Conservation (phyloP, 2,797 vertebrate species). For the Scomberomorus guttatus region DNA sequence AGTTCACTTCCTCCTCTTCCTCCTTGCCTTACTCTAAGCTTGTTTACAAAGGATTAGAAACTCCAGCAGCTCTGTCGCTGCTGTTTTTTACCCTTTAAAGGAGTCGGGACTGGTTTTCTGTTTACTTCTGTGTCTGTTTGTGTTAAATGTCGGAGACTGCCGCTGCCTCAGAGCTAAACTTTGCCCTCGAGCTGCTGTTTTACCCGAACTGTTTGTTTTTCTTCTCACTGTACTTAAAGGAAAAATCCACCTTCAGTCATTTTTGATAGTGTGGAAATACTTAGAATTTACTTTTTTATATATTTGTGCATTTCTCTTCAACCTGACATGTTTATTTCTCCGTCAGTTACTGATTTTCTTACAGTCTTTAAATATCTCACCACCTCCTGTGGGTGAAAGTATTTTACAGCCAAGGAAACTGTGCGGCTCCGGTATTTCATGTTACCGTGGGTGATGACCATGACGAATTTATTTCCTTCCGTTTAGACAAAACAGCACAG, state of each 20-base stretch:
- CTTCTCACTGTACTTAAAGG: slow-evolving; percentile 24
- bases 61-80: slow-evolving; percentile 48
- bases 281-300: no score
- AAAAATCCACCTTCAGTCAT: slow-evolving; percentile 36
- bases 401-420: no score
- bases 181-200: slow-evolving; percentile 38
- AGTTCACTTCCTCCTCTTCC: slow-evolving; percentile 46
- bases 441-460: no score
- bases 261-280: not conserved
- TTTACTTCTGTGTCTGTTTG: slow-evolving; percentile 22
- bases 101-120: slow-evolving; percentile 31
- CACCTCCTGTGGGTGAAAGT: no score
- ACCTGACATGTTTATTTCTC: no score
- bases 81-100: slow-evolving; percentile 71
- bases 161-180: slow-evolving; percentile 10
- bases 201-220: slow-evolving; percentile 17
- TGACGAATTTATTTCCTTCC: no score
- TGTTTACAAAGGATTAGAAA: slow-evolving; percentile 64
- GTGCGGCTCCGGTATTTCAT: no score
- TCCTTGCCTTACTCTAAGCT: slow-evolving; percentile 68
- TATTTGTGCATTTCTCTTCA: no score
- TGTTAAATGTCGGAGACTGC: not conserved
- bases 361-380: no score
- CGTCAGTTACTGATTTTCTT: no score
- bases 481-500: no score